A percentile compares a stretch with the other conserved stretches of the same genome.
phyloP scores from a whole-genome alignment of 2,888 invertebrate species.

The Nephrotoma appendiculata region DNA sequence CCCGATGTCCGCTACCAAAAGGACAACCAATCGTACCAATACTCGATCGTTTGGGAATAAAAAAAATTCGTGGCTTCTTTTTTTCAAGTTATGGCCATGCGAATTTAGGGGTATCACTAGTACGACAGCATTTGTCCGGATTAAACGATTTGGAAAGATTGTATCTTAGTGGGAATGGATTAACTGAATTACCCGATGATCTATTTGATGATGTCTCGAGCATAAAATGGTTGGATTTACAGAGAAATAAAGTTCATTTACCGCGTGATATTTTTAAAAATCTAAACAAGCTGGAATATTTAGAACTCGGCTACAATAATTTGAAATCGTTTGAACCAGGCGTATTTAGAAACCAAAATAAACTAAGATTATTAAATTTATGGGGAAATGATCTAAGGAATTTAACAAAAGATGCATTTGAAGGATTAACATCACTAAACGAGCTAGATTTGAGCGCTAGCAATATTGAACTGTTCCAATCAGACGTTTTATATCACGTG shows the following conservation, averaged over 20 bases:
- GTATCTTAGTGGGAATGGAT: slow-evolving; percentile 43
- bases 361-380: slow-evolving; percentile 46
- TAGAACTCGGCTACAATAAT: slow-evolving; percentile 53
- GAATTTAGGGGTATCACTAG: slow-evolving; percentile 38
- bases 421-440: slow-evolving; percentile 43
- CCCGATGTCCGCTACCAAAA: slow-evolving; percentile 27
- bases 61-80: slow-evolving; percentile 32
- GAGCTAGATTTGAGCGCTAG: slow-evolving; percentile 56
- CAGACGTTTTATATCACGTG: slow-evolving; percentile 45
- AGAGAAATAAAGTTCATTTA: slow-evolving; percentile 42
- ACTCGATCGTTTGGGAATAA: slow-evolving; percentile 26
- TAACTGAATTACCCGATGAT: slow-evolving; percentile 44
- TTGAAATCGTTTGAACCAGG: slow-evolving; percentile 43
- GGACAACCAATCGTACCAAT: slow-evolving; percentile 32
- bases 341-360: slow-evolving; percentile 44
- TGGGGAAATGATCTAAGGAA: slow-evolving; percentile 53
- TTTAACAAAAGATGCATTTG: slow-evolving; percentile 46
- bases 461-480: slow-evolving; percentile 42
- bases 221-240: slow-evolving; percentile 48
- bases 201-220: slow-evolving; percentile 44
- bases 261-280: slow-evolving; percentile 41
- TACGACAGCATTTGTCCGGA: slow-evolving; percentile 41
- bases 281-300: slow-evolving; percentile 39
- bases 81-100: slow-evolving; percentile 35
- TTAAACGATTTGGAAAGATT: slow-evolving; percentile 40